Evolutionary conservation across 2,113 vertebrate species (phyloP).

Genomic region (Phyllopteryx taeniolatus): DNA sequence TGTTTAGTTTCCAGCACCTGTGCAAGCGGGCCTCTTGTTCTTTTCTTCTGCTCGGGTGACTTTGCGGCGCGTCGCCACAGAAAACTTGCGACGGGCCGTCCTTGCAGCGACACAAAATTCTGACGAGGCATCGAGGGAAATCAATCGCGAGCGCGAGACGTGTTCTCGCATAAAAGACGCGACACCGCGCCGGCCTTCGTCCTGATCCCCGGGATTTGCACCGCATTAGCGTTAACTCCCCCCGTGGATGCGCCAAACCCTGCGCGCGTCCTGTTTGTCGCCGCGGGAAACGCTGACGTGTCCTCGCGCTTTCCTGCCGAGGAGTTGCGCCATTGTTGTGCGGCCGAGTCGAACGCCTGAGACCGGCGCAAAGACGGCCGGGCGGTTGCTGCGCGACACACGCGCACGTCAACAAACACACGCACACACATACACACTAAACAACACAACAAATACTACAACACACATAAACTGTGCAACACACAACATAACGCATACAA

Average conservation of each 20-base stretch:
- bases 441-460: not conserved
- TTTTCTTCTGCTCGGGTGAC: not conserved
- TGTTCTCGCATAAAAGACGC: constrained; percentile 58
- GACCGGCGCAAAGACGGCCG: constrained; percentile 10
- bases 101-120: constrained; percentile 42
- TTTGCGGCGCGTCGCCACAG: not conserved
- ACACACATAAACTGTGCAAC: constrained; percentile 1
- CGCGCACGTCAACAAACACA: not conserved
- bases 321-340: not conserved
- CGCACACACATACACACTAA: not conserved
- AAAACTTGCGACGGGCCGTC: constrained; percentile 19
- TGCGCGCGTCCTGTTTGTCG: not conserved
- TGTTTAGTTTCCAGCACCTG: no score
- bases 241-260: not conserved
- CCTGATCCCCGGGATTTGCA: constrained; percentile 56
- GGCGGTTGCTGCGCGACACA: constrained; percentile 11
- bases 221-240: constrained; percentile 7
- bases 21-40: not conserved
- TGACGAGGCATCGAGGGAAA: constrained; percentile 27
- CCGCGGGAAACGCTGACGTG: not conserved
- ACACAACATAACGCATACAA: not conserved
- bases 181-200: constrained; percentile 17
- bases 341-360: constrained; percentile 34
- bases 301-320: constrained; percentile 3
- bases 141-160: constrained; percentile 46